Base-by-base conservation (phyloP, 1,140 invertebrate genomes). In the Drosophila parabipectinata region DNA sequence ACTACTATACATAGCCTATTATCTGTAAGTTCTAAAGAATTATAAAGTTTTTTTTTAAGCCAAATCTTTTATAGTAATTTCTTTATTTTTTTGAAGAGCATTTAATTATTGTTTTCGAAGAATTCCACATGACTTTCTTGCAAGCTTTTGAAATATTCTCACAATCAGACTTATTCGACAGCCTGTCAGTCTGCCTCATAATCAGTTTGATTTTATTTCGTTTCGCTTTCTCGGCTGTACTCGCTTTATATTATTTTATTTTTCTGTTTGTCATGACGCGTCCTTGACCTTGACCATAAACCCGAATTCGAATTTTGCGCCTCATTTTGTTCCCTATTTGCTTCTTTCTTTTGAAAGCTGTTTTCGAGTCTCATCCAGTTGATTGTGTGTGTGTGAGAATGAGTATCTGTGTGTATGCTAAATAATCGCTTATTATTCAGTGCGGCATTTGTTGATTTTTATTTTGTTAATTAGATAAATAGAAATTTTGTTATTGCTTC, bases 251-350 rank as follows among this genome's bases (percentile, higher is more conserved):
- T 44, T 15, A 44, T 44, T 15, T 37, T 59, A 30, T 18, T 51
- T 60, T 76, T 57, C 52, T 61, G 72, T 53, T 69, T 56, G 72
- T 53, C 58, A 77, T 69, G 63, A 10, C n/a, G 53, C 56, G 80
- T 84, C 80, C 80, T 84, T 84, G 80, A 79, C 80, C 80, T 84
- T 84, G 80, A 68, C 80, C 80, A 79, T 84, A 84, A 84, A 79
- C 80, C 72, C 68, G 67, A 72, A 78, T 47, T 59, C 26, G n/a
- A 47, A 67, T 44, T 63, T 64, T 52, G 63, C 41, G 63, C 63
- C 15, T 52, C 60, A 67, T 30, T 45, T 48, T 68, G 61, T 71
- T 69, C 57, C 61, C 61, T 53, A 10, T 64, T 57, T 56, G 12
- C 54, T 48, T 55, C 28, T 44, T 77, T 77, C 48, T 64, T 62